A percentile compares a stretch with the other conserved stretches of the same genome.
Conservation (phyloP, 30 jellyfish, hydroid and myxozoan species). For the Aurelia coerulea region DNA sequence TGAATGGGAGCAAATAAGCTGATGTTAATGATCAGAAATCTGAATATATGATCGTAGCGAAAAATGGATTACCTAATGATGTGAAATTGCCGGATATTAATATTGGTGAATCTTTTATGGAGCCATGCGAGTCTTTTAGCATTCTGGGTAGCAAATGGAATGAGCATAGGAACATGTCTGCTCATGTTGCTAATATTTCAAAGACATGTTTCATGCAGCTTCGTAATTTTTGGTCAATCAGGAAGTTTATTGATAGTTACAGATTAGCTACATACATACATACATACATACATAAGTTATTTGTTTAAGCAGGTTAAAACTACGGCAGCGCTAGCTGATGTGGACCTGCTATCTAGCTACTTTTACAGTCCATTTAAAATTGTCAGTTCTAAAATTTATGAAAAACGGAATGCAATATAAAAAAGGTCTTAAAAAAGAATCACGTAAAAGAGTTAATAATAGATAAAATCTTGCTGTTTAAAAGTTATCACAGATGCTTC, state of each 20-base stretch:
- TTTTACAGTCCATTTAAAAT: too few species aligned
- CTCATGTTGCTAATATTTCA: constrained; percentile 36
- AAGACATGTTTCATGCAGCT: constrained; percentile 29
- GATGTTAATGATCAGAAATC: constrained; percentile 6
- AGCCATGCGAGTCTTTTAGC: constrained; percentile 10
- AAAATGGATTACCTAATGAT: constrained; percentile 22
- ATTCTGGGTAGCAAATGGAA: constrained; percentile 22
- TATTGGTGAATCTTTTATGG: constrained; percentile 3
- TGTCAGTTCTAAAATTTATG: too few species aligned
- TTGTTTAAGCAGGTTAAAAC: too few species aligned
- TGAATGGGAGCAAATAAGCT: constrained; percentile 21
- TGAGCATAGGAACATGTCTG: constrained; percentile 22
- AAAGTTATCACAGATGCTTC: too few species aligned
- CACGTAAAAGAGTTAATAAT: too few species aligned
- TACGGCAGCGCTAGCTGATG: too few species aligned
- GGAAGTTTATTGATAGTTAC: constrained; percentile 34
- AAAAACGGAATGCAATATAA: too few species aligned
- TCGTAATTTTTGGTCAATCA: constrained; percentile 33
- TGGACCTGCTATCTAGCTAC: too few species aligned
- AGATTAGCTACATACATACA: constrained; percentile 19
- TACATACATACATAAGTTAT: too few species aligned
- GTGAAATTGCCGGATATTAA: constrained; percentile 5
- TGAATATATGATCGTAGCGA: constrained; percentile 11
- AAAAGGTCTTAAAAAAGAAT: too few species aligned
- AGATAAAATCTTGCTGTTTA: too few species aligned